These are phyloP conservation scores for Aphodius sticticus DNA, from an alignment of 2,888 invertebrate species.

Conservation along the genomic window DNA sequence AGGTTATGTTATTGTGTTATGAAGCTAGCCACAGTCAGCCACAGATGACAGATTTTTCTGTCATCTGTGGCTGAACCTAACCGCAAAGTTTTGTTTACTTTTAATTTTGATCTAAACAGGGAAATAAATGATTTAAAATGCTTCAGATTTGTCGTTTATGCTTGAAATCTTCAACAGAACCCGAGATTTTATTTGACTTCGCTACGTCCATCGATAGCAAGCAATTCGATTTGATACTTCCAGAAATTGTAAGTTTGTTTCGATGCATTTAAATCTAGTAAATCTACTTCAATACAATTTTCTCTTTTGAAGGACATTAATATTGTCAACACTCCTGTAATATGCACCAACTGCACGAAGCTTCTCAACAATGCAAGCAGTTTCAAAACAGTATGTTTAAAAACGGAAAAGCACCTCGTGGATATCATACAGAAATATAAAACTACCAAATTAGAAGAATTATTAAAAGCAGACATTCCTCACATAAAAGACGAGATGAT, in stretches of 20 bases:
- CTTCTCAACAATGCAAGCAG: not conserved
- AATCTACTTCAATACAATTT: constrained; percentile 14
- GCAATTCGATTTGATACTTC: not conserved
- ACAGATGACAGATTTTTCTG: too few species aligned
- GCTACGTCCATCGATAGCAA: not conserved
- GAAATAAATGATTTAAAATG: not conserved
- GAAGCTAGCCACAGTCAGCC: too few species aligned
- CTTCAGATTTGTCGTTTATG: not conserved
- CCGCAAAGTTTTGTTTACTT: not conserved
- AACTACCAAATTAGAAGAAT: constrained; percentile 11
- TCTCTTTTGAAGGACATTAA: constrained; percentile 7
- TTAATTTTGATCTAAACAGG: not conserved
- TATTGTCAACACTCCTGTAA: not conserved
- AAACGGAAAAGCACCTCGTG: not conserved
- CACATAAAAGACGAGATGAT: not conserved
- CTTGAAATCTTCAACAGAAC: not conserved
- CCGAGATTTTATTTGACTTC: too few species aligned
- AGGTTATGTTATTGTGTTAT: too few species aligned
- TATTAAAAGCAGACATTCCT: not conserved
- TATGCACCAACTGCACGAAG: constrained; percentile 10
- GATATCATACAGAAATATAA: constrained; percentile 12
- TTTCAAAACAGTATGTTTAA: constrained; percentile 12
- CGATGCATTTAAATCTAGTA: constrained; percentile 5
- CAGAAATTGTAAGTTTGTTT: not conserved
- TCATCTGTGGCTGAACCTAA: too few species aligned